These are phyloP conservation scores for Drosophila gaucha DNA, from an alignment of 2,888 invertebrate genomes.

Conservation along the genomic window DNA sequence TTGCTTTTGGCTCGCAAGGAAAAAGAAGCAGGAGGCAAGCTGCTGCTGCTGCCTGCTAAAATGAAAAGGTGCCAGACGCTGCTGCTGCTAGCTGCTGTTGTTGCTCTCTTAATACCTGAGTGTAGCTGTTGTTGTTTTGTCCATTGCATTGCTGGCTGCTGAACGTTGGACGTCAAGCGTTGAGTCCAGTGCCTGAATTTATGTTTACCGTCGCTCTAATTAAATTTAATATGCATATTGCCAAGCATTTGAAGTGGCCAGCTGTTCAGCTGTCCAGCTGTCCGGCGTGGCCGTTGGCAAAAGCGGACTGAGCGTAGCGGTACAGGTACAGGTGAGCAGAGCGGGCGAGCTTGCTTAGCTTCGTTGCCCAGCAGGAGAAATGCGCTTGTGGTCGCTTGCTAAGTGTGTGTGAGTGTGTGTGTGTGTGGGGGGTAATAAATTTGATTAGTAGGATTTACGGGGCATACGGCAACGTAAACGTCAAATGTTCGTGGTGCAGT, in stretches of 20 bases:
- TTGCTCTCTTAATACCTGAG: slow-evolving; percentile 9
- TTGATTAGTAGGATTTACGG: slow-evolving; percentile 79
- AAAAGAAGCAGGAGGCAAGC: slow-evolving; percentile 22
- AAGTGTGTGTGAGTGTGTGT: slow-evolving; percentile 12
- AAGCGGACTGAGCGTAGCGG: slow-evolving; percentile 11
- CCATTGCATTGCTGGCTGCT: slow-evolving; percentile 23
- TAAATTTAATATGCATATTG: slow-evolving; percentile 81
- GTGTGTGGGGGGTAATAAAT: slow-evolving; percentile 65
- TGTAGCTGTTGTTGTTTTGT: slow-evolving; percentile 16
- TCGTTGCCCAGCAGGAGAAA: slow-evolving; percentile 21
- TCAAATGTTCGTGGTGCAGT: slow-evolving; percentile 76
- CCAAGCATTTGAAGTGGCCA: slow-evolving; percentile 66
- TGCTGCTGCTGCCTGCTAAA: slow-evolving; percentile 22
- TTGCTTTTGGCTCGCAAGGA: slow-evolving; percentile 16
- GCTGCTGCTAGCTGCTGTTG: slow-evolving; percentile 8
- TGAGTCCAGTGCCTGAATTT: slow-evolving; percentile 64
- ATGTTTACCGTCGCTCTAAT: slow-evolving; percentile 76
- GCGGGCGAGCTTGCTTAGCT: slow-evolving; percentile 9
- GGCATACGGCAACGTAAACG: slow-evolving; percentile 67
- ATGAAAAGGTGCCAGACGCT: slow-evolving; percentile 37
- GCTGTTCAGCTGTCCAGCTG: slow-evolving; percentile 37
- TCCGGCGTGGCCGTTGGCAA: slow-evolving; percentile 31
- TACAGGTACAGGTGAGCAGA: slow-evolving; percentile 4
- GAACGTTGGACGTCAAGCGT: slow-evolving; percentile 33
- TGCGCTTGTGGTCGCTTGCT: slow-evolving; percentile 41